Percentiles rank a stretch among this genome's conserved stretches.
Conservation (phyloP, 2,113 vertebrate genomes). For the Cheirogaleus medius region DNA sequence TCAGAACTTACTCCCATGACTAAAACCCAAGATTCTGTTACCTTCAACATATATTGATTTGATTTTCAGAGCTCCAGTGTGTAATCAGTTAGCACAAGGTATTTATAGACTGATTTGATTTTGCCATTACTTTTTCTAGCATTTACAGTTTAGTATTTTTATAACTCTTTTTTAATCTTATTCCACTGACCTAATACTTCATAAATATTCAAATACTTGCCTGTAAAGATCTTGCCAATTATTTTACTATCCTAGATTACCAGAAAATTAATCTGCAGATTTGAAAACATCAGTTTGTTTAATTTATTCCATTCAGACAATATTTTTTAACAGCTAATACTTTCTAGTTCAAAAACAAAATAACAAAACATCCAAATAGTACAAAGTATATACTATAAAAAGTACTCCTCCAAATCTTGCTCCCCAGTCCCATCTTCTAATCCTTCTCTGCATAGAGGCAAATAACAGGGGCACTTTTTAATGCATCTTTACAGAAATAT, state of each 20-base stretch:
- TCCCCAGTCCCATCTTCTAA: neutral
- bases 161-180: neutral
- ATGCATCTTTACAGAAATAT: neutral
- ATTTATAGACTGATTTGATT: neutral
- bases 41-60: neutral
- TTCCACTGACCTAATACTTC: conserved; percentile 19
- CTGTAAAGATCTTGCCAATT: neutral
- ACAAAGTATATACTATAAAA: neutral
- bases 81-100: neutral
- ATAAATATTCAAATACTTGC: conserved; percentile 42
- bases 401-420: neutral
- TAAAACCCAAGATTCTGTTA: neutral
- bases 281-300: neutral
- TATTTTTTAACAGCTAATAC: neutral
- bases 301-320: neutral
- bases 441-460: neutral
- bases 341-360: conserved; percentile 21
- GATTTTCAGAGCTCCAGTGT: neutral
- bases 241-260: conserved; percentile 11
- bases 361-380: neutral
- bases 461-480: neutral
- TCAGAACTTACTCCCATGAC: neutral
- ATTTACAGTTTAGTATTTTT: neutral
- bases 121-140: neutral
- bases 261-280: neutral